Evolutionary conservation across 2,113 vertebrate genomes (phyloP).

Genomic region (Eonycteris spelaea): DNA sequence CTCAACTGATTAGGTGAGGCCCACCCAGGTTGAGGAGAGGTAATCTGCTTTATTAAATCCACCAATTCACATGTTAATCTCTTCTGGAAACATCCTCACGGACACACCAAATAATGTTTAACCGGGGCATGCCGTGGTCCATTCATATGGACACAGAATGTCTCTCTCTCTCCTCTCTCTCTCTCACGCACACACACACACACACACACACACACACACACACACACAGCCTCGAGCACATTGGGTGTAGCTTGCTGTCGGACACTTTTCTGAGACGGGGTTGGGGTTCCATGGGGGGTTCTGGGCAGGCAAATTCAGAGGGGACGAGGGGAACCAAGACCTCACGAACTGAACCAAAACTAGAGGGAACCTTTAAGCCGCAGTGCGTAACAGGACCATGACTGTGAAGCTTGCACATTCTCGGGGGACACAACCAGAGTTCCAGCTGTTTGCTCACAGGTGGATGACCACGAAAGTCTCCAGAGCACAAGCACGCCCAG

Average conservation of each 20-base stretch:
- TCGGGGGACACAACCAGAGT: not conserved
- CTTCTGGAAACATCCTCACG: not conserved
- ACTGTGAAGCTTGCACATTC: no score
- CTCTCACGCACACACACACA: not conserved
- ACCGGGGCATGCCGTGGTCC: fast-evolving
- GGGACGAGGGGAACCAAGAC: no score
- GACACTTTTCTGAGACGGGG: not conserved
- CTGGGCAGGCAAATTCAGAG: not conserved
- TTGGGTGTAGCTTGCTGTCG: not conserved
- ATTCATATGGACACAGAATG: not conserved
- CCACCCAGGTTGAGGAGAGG: not conserved
- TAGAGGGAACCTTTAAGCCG: no score
- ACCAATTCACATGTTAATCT: not conserved
- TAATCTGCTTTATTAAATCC: not conserved
- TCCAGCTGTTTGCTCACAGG: fast-evolving
- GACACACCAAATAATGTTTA: no score
- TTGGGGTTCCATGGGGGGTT: not conserved
- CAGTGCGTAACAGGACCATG: no score
- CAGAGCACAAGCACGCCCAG: no score
- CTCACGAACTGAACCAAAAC: no score
- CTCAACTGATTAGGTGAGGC: not conserved
- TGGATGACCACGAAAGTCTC: no score
- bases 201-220: not conserved
- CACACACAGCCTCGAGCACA: no score
- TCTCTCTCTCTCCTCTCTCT: no score